Base-by-base conservation (phyloP, 2,888 invertebrate species). In the Cheiracanthium punctorium region DNA sequence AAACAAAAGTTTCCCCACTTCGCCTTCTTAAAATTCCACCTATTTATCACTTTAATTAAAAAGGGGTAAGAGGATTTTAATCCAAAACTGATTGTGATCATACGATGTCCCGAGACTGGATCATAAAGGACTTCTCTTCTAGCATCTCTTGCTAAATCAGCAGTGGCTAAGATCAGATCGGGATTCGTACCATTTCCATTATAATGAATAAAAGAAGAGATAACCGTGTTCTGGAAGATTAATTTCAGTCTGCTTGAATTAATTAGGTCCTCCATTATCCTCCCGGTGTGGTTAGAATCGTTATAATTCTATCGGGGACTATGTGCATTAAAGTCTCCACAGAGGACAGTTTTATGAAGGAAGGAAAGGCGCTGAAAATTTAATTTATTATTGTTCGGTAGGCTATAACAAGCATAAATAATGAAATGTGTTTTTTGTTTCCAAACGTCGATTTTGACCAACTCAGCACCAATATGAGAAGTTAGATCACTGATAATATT, bases 141-240 rank as follows among this genome's bases (percentile, higher is more conserved):
- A 24, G 65, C 28, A 65, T 5, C 65, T 24, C 24, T 14, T 7
- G 65, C 10, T 24, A 65, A 24, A 14, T 65, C 65, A 24, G 29
- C 65, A 65, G 65, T 24, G 29, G 29, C 65, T 7, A 65, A 65
- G 7, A 28, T 65, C 65, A 65, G 24, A 28, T 65, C 41, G 14
- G 71, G 41, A 28, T 71, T 71, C 10, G 41, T 43, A 10, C 41
- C 43, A 24, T 24, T 71, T 10, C 71, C 71, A 24, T 71, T 71
- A 43, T 43, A 43, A 43, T 71, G 71, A 2, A 71, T n/a, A 24
- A 41, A 71, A 1, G 12, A 14, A 24, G 28, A 28, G 0, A 43
- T 43, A 24, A 41, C 41, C 24, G 24, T 14, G 14, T 41, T 1
- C 0, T 28, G 24, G 12, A 20, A 71, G 4, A 71, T n/a, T 5